phyloP scores from a whole-genome alignment of 1,140 invertebrate species.

The Saccostrea glomerata region DNA sequence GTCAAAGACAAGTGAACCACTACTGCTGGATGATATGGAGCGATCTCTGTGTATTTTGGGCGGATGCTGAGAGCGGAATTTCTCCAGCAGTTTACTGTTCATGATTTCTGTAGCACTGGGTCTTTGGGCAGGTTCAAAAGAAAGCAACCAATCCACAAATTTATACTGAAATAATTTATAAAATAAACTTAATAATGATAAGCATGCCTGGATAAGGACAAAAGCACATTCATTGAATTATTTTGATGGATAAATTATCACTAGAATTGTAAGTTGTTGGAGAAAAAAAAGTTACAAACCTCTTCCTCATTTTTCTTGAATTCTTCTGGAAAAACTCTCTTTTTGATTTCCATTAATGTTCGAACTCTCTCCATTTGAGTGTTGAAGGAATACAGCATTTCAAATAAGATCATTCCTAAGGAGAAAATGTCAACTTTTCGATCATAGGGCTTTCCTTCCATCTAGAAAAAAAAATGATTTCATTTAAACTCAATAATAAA shows the following conservation, averaged over 20 bases:
- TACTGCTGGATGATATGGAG: constrained; percentile 51
- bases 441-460: constrained; percentile 87
- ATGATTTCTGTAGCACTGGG: constrained; percentile 84
- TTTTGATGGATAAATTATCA: no score
- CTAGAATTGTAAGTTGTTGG: neutral
- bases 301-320: constrained; percentile 86
- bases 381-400: constrained; percentile 91
- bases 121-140: constrained; percentile 85
- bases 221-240: no score
- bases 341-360: constrained; percentile 82
- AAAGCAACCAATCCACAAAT: constrained; percentile 88
- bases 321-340: constrained; percentile 85
- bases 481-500: no score
- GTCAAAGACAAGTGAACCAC: constrained; percentile 1
- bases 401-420: constrained; percentile 95
- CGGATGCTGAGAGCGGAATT: constrained; percentile 53
- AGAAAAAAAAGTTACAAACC: constrained; percentile 80
- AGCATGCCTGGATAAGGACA: neutral
- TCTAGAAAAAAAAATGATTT: constrained; percentile 75
- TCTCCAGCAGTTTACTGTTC: constrained; percentile 68
- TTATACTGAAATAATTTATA: constrained; percentile 81
- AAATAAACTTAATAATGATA: neutral
- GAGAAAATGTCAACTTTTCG: constrained; percentile 99
- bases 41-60: constrained; percentile 2
- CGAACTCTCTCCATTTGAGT: constrained; percentile 93